phyloP scores from a whole-genome alignment of 2,888 invertebrate species.

The Hetaerina titia region DNA sequence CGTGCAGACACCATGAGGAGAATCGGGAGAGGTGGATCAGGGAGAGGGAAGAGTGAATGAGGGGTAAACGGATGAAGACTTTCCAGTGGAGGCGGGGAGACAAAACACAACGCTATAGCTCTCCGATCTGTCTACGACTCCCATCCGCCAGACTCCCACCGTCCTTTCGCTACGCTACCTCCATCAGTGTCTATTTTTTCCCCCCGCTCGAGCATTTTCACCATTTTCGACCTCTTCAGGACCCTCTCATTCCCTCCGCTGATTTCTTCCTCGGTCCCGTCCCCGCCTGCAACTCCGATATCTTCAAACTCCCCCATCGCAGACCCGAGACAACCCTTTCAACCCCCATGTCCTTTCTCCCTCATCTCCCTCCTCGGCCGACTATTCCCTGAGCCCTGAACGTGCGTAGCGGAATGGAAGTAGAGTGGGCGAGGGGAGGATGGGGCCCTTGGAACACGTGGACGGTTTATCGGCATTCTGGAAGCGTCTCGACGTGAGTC shows the following conservation, averaged over 20 bases:
- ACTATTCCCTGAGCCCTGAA: background rate
- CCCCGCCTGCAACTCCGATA: background rate
- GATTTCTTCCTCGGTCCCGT: background rate
- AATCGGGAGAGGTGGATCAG: background rate
- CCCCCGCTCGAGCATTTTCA: background rate
- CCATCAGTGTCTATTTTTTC: background rate
- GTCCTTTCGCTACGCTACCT: background rate
- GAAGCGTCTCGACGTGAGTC: slow-evolving; percentile 8
- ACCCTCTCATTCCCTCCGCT: too few species aligned
- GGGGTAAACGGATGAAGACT: background rate
- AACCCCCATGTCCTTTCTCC: background rate
- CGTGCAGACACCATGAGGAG: background rate
- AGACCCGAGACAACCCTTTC: background rate
- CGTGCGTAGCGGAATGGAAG: background rate
- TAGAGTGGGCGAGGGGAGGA: background rate
- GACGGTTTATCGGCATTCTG: slow-evolving; percentile 29
- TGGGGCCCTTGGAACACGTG: background rate
- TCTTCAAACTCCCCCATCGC: too few species aligned
- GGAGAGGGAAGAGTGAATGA: background rate
- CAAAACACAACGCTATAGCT: background rate
- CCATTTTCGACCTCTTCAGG: background rate
- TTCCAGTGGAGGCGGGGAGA: background rate
- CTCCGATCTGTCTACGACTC: background rate
- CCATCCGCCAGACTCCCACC: background rate
- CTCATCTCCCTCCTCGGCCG: background rate